Percentiles rank a stretch among this genome's conserved stretches.
phyloP scores from a whole-genome alignment of 2,113 vertebrate species.

The Engraulis encrasicolus region DNA sequence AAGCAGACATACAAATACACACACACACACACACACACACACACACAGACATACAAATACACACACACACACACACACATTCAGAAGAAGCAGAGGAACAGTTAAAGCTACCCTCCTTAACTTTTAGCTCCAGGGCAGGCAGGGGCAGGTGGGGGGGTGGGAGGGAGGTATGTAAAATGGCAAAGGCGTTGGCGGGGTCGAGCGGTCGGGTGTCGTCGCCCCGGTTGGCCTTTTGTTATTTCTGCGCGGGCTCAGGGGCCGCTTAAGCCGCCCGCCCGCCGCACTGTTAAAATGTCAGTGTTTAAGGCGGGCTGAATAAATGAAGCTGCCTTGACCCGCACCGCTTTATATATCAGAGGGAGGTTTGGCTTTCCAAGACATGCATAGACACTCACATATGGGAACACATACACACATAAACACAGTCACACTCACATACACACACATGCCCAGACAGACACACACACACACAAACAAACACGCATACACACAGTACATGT shows the following conservation, averaged over 20 bases:
- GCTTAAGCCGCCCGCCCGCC: neutral
- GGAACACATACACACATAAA: neutral
- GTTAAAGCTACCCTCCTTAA: neutral
- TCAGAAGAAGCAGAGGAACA: neutral
- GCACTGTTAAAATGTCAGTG: neutral
- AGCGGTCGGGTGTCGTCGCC: neutral
- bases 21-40: no score
- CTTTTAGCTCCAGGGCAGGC: neutral
- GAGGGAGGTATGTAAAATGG: slow-evolving; percentile 3
- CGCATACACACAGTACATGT: neutral
- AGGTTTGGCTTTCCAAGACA: neutral
- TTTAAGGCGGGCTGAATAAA: neutral
- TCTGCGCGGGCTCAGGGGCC: neutral
- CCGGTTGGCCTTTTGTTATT: slow-evolving; percentile 7
- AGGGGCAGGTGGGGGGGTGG: no score
- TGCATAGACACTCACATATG: neutral
- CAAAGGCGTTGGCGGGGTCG: neutral
- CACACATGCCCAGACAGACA: neutral
- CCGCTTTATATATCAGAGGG: neutral
- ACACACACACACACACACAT: no score
- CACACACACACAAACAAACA: neutral
- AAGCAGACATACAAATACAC: no score
- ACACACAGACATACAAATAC: no score
- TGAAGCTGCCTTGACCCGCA: neutral
- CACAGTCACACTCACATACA: neutral